A percentile compares a stretch with the other conserved stretches of the same genome.
Conservation (phyloP, 2,113 vertebrate genomes). For the Baryphthengus martii region DNA sequence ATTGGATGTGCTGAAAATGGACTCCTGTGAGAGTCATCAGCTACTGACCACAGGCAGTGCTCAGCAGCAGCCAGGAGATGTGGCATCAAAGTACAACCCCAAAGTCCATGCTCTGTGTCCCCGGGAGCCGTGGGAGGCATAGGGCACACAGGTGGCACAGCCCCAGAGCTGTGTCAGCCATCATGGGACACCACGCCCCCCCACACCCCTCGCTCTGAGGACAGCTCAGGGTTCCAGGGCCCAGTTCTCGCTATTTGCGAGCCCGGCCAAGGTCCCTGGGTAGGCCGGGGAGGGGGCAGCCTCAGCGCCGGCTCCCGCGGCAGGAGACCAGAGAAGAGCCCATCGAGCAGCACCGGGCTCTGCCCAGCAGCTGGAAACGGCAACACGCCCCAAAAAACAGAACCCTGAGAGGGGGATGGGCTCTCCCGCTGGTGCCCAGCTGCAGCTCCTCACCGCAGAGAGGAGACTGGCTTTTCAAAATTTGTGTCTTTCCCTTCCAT, state of each 20-base stretch:
- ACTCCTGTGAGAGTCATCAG: not conserved
- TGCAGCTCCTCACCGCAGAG: not conserved
- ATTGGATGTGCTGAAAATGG: not conserved
- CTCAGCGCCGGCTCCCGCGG: not conserved
- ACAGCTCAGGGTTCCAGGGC: not conserved
- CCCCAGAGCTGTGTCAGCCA: accelerated
- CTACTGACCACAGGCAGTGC: not conserved
- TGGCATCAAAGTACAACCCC: not conserved
- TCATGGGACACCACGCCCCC: accelerated
- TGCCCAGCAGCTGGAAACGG: not conserved
- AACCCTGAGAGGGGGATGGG: not conserved
- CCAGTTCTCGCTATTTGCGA: too few relatives aligned
- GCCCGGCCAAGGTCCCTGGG: accelerated
- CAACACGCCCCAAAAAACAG: not conserved
- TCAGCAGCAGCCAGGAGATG: not conserved
- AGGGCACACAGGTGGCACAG: not conserved
- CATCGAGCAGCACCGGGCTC: accelerated
- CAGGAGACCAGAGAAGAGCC: not conserved
- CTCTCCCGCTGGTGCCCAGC: accelerated
- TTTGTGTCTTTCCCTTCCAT: not conserved
- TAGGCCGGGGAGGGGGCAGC: not conserved
- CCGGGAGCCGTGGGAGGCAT: not conserved
- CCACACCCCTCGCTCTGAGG: not conserved
- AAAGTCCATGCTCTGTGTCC: too few relatives aligned
- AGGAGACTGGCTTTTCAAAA: not conserved